A percentile compares a stretch with the other conserved stretches of the same genome.
phyloP scores from a whole-genome alignment of 2,113 vertebrate genomes.

The Clarias magur region DNA sequence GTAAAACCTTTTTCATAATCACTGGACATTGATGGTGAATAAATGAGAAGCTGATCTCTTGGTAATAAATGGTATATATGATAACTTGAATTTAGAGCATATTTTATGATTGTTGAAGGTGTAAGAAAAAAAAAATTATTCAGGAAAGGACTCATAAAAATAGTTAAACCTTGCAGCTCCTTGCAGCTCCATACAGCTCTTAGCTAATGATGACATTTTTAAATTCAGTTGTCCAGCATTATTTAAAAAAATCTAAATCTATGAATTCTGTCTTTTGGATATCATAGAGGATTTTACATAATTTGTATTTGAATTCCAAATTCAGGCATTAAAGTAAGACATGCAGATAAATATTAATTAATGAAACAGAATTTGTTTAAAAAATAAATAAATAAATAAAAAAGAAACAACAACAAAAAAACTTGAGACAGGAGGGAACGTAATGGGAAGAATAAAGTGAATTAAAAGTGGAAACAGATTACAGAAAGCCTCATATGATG shows the following conservation, averaged over 20 bases:
- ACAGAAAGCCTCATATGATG: background rate
- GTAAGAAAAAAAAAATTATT: background rate
- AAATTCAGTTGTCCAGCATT: background rate
- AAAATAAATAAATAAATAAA: no score
- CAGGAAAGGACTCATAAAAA: background rate
- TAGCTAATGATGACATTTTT: background rate
- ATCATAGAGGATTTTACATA: no score
- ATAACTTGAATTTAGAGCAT: no score
- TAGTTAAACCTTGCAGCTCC: background rate
- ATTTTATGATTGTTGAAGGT: background rate
- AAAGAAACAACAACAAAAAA: background rate
- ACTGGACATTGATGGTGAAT: no score
- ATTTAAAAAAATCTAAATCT: no score
- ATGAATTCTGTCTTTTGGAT: background rate
- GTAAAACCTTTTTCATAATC: no score
- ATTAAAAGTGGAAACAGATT: background rate
- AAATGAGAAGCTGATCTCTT: no score
- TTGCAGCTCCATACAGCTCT: background rate
- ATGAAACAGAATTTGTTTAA: no score
- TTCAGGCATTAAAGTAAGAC: no score
- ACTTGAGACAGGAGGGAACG: background rate
- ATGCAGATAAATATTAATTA: background rate
- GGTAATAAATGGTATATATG: no score
- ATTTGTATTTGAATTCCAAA: no score
- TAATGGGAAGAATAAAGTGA: no score